phyloP scores from a whole-genome alignment of 2,113 vertebrate genomes.

The Psammodynastes pulverulentus region DNA sequence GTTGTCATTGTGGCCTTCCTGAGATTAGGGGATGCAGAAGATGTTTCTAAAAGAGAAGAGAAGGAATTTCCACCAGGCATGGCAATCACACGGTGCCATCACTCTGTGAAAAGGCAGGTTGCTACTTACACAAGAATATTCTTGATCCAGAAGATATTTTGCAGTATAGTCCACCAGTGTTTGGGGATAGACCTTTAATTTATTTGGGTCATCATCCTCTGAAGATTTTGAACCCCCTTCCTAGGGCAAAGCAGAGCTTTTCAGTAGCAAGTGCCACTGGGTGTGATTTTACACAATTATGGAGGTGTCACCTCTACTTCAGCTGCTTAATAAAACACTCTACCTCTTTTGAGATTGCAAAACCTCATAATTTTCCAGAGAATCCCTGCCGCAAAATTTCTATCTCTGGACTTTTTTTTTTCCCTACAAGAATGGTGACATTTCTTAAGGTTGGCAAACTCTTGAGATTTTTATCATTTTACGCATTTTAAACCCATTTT shows the following conservation, averaged over 20 bases:
- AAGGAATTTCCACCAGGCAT: background rate
- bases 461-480: background rate
- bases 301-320: background rate
- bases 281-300: background rate
- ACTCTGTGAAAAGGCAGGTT: background rate
- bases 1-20: background rate
- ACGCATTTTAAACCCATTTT: background rate
- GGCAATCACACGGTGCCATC: background rate
- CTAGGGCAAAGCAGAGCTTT: background rate
- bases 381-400: background rate
- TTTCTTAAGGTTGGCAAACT: background rate
- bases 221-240: background rate
- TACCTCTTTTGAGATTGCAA: background rate
- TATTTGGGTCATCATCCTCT: background rate
- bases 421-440: background rate
- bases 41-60: background rate
- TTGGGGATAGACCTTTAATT: background rate
- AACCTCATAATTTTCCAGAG: background rate
- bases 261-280: background rate
- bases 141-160: background rate
- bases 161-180: background rate
- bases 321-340: background rate
- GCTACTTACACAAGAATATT: background rate
- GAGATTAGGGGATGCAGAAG: background rate
- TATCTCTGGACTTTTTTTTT: background rate